Base-by-base conservation (phyloP, 2,113 vertebrate species). In the Epinephelus fuscoguttatus region DNA sequence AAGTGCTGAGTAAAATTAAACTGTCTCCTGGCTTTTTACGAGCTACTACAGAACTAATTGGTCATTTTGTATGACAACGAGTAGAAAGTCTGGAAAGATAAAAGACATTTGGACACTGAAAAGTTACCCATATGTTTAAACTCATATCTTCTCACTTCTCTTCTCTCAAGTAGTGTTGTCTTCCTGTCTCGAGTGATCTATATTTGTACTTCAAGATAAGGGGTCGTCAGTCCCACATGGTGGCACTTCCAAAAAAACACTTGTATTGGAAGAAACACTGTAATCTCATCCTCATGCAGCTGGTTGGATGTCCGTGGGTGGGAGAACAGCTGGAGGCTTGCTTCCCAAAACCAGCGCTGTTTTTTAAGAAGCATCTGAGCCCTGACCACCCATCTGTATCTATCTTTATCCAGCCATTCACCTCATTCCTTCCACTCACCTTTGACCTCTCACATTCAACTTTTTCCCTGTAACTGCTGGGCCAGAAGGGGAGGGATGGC, bases 351-450 rank as follows among this genome's bases (percentile, higher is more conserved):
- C 15, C 6, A 49, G 25, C 75, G 49, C 19, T 56, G 47, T 77
- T 82, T 81, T 70, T 47, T 15, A 59, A 25, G 27, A 47, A 57
- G 11, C 23, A 30, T 66, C 59, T 68, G 47, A 70, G 56, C 49
- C 53, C 11, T 1, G 62, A 76, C 79, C 80, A 84, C 62, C 83
- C 66, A 25, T 64, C 60, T 77, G 37, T 27, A 61, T 86, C 84
- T 70, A 19, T 89, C 70, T 69, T 73, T 57, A 60, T 72, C 55
- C 68, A 47, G 53, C 56, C 56, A 42, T 75, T 77, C 62, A 71
- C 27, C 55, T 81, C 80, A 74, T 88, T 90, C 67, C 57, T 69
- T 71, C 74, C 59, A 42, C 45, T 70, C 69, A 81, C 81, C 80
- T 92, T 56, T 86, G 77, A 67, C 78, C 72, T 57, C 45, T 64